Evolutionary conservation across 92 coral and sea anemone genomes (phyloP).

Genomic region (Zoanthus solanderi): DNA sequence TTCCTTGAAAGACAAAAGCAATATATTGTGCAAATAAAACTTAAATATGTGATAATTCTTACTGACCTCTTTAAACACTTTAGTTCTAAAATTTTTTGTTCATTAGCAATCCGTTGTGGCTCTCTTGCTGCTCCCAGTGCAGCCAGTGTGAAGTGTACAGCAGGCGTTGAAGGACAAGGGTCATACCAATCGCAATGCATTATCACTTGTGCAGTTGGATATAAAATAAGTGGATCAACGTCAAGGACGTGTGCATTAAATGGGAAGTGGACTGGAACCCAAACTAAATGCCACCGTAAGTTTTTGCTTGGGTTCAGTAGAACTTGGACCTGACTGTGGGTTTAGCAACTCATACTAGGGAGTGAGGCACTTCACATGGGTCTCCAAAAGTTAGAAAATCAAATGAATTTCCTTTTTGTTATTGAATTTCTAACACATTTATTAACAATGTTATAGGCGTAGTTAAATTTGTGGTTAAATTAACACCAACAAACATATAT

Average conservation of each 20-base stretch:
- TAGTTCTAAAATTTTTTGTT: neutral
- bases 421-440: too few species aligned
- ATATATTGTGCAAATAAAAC: neutral
- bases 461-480: too few species aligned
- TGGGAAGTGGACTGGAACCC: constrained; percentile 9
- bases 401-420: too few species aligned
- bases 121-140: constrained; percentile 6
- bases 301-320: neutral
- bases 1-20: too few species aligned
- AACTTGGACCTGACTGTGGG: neutral
- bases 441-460: too few species aligned
- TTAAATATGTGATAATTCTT: neutral
- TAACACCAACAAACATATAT: too few species aligned
- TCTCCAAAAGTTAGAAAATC: neutral
- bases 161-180: constrained; percentile 15
- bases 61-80: neutral
- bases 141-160: neutral
- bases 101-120: neutral
- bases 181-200: neutral
- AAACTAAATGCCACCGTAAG: constrained; percentile 11
- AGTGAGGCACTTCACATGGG: neutral
- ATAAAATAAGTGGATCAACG: neutral
- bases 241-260: neutral
- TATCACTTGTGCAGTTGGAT: neutral
- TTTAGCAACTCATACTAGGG: neutral